A percentile compares a stretch with the other conserved stretches of the same genome.
These are phyloP conservation scores for Plebejus melissa DNA, from an alignment of 2,888 invertebrate genomes.

Conservation along the genomic window DNA sequence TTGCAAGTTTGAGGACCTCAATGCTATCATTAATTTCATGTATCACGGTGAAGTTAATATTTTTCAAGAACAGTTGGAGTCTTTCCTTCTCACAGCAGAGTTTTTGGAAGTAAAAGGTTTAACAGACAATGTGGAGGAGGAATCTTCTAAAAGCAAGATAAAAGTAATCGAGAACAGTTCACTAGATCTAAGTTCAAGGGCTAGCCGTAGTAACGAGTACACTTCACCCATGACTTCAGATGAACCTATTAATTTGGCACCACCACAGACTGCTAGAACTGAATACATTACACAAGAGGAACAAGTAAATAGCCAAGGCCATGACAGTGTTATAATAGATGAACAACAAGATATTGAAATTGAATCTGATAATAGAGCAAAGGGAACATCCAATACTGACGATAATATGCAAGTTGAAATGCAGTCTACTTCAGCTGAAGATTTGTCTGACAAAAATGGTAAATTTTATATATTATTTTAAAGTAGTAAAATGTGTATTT, in stretches of 20 bases:
- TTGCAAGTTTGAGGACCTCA: slow-evolving; percentile 87
- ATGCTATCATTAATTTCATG: slow-evolving; percentile 89
- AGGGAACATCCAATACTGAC: slow-evolving; percentile 48
- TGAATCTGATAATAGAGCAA: slow-evolving; percentile 49
- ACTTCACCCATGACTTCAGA: slow-evolving; percentile 55
- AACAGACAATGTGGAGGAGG: slow-evolving; percentile 79
- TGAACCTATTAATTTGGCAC: slow-evolving; percentile 70
- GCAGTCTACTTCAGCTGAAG: slow-evolving; percentile 63
- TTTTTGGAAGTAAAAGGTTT: slow-evolving; percentile 87
- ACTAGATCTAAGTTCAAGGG: slow-evolving; percentile 67
- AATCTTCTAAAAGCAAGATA: slow-evolving; percentile 57
- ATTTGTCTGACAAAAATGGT: slow-evolving; percentile 66
- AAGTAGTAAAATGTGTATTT: not conserved
- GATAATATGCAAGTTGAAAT: slow-evolving; percentile 72
- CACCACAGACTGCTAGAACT: slow-evolving; percentile 57
- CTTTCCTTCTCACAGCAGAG: slow-evolving; percentile 88
- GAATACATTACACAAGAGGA: slow-evolving; percentile 60
- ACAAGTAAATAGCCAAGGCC: slow-evolving; percentile 44
- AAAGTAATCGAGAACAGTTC: slow-evolving; percentile 59
- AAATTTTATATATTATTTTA: slow-evolving; percentile 15
- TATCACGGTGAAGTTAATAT: slow-evolving; percentile 91
- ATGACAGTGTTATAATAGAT: slow-evolving; percentile 52
- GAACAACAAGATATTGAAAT: slow-evolving; percentile 49
- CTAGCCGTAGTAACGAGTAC: slow-evolving; percentile 53
- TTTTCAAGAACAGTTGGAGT: slow-evolving; percentile 87